Conservation (phyloP, 2,113 vertebrate genomes). For the Xenus cinereus region DNA sequence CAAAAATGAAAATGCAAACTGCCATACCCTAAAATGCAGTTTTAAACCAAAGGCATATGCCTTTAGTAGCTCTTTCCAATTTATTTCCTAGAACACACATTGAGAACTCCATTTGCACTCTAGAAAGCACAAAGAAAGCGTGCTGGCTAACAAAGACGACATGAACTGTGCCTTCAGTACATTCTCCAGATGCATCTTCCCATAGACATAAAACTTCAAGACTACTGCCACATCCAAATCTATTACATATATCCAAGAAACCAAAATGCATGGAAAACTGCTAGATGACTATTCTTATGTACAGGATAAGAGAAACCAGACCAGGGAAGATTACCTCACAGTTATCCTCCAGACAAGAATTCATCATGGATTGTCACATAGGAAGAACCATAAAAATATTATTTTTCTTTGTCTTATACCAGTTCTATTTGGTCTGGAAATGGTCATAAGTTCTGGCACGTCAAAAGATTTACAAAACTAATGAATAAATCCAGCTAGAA, state of each 20-base stretch:
- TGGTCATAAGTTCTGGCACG: background rate
- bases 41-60: background rate
- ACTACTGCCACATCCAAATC: background rate
- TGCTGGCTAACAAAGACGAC: background rate
- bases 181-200: background rate
- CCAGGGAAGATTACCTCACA: background rate
- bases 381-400: background rate
- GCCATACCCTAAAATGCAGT: background rate
- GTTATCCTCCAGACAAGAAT: background rate
- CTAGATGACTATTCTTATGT: background rate
- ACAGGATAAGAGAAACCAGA: background rate
- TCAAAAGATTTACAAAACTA: background rate
- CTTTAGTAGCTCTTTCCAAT: background rate
- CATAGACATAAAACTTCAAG: background rate
- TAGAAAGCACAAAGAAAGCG: background rate
- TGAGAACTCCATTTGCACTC: background rate
- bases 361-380: background rate
- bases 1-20: background rate
- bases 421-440: conserved; percentile 6
- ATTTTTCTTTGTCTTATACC: background rate
- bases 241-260: background rate
- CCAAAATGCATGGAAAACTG: background rate
- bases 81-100: background rate
- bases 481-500: conserved; percentile 25
- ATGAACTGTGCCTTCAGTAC: background rate